Base-by-base conservation (phyloP, 1,140 invertebrate genomes). In the Phymastichus coffea region DNA sequence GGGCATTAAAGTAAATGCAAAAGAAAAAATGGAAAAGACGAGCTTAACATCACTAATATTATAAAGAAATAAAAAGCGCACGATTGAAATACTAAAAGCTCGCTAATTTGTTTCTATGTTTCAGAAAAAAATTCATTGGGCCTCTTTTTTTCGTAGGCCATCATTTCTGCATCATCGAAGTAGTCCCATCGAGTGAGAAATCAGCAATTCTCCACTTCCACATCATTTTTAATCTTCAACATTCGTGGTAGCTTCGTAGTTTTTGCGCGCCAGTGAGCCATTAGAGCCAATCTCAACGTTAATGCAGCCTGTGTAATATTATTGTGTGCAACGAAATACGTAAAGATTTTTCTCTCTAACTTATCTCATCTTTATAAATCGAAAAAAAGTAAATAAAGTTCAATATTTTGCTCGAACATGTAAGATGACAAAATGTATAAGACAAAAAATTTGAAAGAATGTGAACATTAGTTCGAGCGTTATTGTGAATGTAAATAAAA, bases 401-500 rank as follows among this genome's bases (percentile, higher is more conserved):
- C 20, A 52, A 15, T 59, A 59, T 59, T 59, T 59, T 59, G 40
- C 20, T 59, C 48, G 26, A 44, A 23, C 51, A 46, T 28, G 25
- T 30, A 25, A 2, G 3, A 8, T 7, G 19, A 37, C 15, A 30
- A 30, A 30, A 41, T 35, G 12, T 55, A 41, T 40, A 41, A 52
- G 23, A 19, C 23, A 38, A 38, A 12, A 60, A 15, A 15, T 7
- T 33, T 33, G 28, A 55, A 61, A 55, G 51, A 49, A 61, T 48
- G 35, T 48, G 41, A 30, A 53, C 23, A 15, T 44, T 17, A 40
- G 38, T 54, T 38, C 49, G 49, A 54, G 43, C 51, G 38, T 51
- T 46, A 44, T 38, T 19, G 52, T 61, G 53, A 59, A 57, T 67
- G 66, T 67, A 65, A 64, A 67, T 67, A 65, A 49, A 67, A 59